phyloP scores from a whole-genome alignment of 2,797 vertebrate species.

The Psittacula echo region DNA sequence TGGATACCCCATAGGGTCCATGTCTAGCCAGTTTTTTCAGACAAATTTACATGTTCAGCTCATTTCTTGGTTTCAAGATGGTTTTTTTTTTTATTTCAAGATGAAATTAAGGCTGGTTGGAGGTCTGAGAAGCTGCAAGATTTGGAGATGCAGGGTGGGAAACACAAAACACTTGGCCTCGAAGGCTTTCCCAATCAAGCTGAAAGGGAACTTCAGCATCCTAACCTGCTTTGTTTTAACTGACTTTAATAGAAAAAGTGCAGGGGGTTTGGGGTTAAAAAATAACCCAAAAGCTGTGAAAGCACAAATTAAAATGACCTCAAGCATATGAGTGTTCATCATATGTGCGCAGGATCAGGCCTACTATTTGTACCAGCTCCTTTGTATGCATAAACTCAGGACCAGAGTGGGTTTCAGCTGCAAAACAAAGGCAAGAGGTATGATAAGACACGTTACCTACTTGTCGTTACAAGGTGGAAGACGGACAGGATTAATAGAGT shows the following conservation, averaged over 20 bases:
- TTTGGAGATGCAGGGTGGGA: not conserved
- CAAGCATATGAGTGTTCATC: not conserved
- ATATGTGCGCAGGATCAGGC: not conserved
- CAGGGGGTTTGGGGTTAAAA: not conserved
- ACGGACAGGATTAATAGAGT: not conserved
- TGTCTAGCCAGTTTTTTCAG: not conserved
- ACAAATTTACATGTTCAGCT: not conserved
- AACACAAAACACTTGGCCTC: not conserved
- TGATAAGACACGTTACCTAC: not conserved
- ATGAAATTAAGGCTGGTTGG: not conserved
- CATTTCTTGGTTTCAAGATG: not conserved
- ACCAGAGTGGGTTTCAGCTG: not conserved
- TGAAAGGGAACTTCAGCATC: not conserved
- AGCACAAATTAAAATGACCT: not conserved
- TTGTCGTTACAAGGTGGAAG: not conserved
- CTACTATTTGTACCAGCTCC: not conserved
- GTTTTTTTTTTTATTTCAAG: not conserved
- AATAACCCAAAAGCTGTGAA: not conserved
- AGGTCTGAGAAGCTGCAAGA: not conserved
- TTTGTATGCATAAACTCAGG: accelerated
- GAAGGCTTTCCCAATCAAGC: not conserved
- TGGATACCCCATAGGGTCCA: not conserved
- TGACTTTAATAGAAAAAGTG: not conserved
- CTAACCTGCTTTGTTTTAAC: constrained; percentile 30
- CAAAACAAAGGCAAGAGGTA: not conserved